Evolutionary conservation across 2,888 invertebrate species (phyloP), one percentile per base, ranked within the genome.

Genomic region (Euphydryas editha): DNA sequence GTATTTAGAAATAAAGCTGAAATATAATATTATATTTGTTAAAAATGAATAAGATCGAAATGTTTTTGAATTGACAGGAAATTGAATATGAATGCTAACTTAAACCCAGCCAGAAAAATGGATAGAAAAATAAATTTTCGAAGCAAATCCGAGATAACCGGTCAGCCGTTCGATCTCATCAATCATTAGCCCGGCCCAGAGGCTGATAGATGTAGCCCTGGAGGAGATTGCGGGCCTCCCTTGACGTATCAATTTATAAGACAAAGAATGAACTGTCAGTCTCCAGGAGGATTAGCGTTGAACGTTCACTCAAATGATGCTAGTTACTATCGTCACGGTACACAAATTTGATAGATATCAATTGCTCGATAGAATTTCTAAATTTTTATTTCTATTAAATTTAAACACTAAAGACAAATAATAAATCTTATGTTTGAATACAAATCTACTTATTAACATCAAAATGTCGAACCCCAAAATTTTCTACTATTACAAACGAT

Each of bases 211-310:
- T 86, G 86, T 84, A 78, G 80, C 80, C 79, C 77, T 78, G 76
- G 73, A 67, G 80, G 85, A 87, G 90, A 90, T 90, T 88, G 85
- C 81, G 79, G 70, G 73, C 80, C 81, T 77, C 78, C 78, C 84
- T 78, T 81, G 88, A 88, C 90, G 85, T 86, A 90, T 88, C 90
- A 90, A 91, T 91, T 90, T 91, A 90, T 91, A 89, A 88, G 87
- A 85, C 85, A 84, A 88, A 87, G 86, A 87, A 87, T 86, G 82
- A 82, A 85, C 85, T 84, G 87, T 84, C 86, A 83, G 80, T 83
- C 83, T 73, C 72, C 63, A 70, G 75, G 73, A 76, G 79, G 84
- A 86, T 88, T 85, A 85, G 77, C 77, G 71, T 65, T 70, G 44
- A 66, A 59, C 69, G 62, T 69, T 70, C 55, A 58, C 63, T 37